Evolutionary conservation across 37 sponge, comb jelly and placozoan genomes (phyloP), one percentile per base, ranked within the genome.

Genomic region (Mnemiopsis leidyi): DNA sequence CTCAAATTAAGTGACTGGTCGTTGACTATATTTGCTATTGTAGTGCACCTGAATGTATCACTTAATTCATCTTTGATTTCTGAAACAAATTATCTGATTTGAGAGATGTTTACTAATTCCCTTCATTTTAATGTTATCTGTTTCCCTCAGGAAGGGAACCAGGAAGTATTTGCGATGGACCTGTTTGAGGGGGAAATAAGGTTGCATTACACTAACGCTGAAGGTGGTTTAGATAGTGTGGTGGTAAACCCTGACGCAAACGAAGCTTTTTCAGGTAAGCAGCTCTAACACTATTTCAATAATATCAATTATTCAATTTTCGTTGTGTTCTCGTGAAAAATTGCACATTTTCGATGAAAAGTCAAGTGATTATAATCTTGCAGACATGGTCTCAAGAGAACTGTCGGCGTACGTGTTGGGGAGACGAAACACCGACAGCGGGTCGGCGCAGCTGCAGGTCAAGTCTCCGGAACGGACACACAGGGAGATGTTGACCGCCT

Each of bases 91-190:
- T n/a, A n/a, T n/a, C n/a, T n/a, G n/a, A n/a, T n/a, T n/a, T n/a
- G n/a, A n/a, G n/a, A n/a, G n/a, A n/a, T n/a, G n/a, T n/a, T n/a
- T n/a, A n/a, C n/a, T n/a, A n/a, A n/a, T n/a, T n/a, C n/a, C n/a
- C n/a, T n/a, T n/a, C n/a, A n/a, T n/a, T n/a, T n/a, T n/a, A n/a
- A n/a, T n/a, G 18, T 21, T 61, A 61, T 21, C 68, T 61, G 34
- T 79, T 33, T 5, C 82, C 7, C 33, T 29, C 82, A 79, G 82
- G 82, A 79, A 35, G 82, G 82, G 1, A 79, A 30, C 5, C 23
- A 16, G 82, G 82, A 79, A 29, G 34, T 79, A 36, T 79, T 79
- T 35, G 82, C 82, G 20, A 32, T 79, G 38, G 82, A 79, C 21
- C 35, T 79, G 82, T 20, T 29, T 16, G 36, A 79, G 20, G 82